These are phyloP conservation scores for Troglohyphantes excavatus DNA, from an alignment of 2,888 invertebrate genomes.

Conservation along the genomic window DNA sequence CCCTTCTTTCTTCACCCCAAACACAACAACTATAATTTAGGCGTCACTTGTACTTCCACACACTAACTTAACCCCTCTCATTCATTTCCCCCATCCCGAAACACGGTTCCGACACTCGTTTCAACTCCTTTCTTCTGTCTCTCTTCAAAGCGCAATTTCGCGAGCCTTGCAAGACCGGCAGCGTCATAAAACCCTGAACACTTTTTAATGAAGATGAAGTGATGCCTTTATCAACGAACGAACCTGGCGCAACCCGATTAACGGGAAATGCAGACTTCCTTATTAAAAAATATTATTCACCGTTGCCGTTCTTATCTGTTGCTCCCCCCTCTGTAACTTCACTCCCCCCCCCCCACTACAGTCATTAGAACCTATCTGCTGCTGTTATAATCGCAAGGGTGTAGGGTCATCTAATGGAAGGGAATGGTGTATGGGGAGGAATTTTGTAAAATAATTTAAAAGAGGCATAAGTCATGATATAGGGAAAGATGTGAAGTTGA, in stretches of 20 bases:
- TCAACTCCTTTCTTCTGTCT: neutral
- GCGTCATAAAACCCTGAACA: slow-evolving; percentile 44
- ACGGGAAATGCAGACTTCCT: neutral
- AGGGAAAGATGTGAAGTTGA: no score
- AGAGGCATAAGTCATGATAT: no score
- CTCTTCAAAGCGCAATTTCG: slow-evolving; percentile 38
- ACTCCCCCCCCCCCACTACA: neutral
- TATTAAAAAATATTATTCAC: slow-evolving; percentile 9
- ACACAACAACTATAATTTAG: no score
- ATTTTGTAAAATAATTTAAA: no score
- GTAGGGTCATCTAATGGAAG: no score
- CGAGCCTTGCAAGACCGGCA: neutral
- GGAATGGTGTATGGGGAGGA: no score
- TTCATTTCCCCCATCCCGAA: neutral
- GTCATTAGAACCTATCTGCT: neutral
- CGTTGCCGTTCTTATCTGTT: neutral
- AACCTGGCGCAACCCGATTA: neutral
- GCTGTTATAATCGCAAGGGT: no score
- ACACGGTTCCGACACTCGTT: neutral
- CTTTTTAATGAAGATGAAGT: slow-evolving; percentile 62
- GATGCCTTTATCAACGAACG: slow-evolving; percentile 27
- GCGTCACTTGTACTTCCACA: no score
- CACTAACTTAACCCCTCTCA: no score
- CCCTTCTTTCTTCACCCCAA: no score
- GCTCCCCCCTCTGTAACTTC: neutral